phyloP scores from a whole-genome alignment of 2,113 vertebrate genomes.

The Corvus cornix region DNA sequence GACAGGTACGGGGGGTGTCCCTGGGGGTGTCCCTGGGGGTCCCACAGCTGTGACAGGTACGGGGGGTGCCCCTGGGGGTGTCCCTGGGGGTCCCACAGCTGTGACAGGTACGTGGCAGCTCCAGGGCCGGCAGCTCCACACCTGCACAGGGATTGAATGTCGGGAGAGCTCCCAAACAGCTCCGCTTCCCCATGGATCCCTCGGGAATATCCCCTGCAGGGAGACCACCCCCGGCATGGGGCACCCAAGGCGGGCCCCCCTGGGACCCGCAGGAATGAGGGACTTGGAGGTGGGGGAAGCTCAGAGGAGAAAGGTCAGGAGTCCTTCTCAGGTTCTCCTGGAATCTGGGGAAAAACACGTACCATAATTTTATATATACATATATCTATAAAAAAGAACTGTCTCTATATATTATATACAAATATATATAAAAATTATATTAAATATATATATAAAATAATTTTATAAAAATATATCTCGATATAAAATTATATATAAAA shows the following conservation, averaged over 20 bases:
- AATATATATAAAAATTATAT: too few relatives aligned
- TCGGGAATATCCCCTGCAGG: background rate
- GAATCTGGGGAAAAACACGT: background rate
- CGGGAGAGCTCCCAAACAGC: background rate
- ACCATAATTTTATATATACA: too few relatives aligned
- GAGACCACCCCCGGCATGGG: background rate
- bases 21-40: background rate
- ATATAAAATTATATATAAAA: background rate
- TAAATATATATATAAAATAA: too few relatives aligned
- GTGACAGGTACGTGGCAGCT: background rate
- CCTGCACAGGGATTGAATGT: background rate
- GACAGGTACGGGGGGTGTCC: background rate
- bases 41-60: background rate
- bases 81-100: background rate
- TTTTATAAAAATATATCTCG: background rate
- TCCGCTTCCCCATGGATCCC: background rate
- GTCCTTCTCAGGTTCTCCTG: rapidly evolving
- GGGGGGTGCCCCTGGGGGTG: background rate
- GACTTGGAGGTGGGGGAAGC: too few relatives aligned
- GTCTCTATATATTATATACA: too few relatives aligned
- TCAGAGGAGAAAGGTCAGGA: rapidly evolving
- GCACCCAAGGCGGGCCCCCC: background rate
- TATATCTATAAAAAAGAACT: too few relatives aligned
- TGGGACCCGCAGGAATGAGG: background rate
- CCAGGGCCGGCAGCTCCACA: background rate